These are phyloP conservation scores for Danio choprae DNA, from an alignment of 2,797 vertebrate genomes.

Conservation along the genomic window DNA sequence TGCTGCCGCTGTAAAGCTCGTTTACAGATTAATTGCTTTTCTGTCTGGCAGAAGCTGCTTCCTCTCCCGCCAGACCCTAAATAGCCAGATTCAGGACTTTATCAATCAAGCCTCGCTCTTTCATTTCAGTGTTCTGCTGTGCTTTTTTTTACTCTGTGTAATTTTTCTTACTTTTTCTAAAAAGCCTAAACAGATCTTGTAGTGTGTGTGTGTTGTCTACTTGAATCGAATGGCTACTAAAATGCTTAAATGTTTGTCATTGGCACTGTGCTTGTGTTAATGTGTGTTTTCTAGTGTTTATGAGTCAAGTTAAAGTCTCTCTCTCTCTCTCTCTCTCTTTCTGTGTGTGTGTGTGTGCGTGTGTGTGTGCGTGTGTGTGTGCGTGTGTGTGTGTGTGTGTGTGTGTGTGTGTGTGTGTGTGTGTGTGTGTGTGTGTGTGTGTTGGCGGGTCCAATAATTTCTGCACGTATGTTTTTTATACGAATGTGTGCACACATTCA, in stretches of 20 bases:
- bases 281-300: conserved; percentile 37
- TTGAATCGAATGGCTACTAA: not conserved
- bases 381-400: conserved; percentile 20
- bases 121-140: not conserved
- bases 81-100: conserved; percentile 98
- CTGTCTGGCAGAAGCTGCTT: conserved; percentile 94
- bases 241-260: conserved; percentile 35
- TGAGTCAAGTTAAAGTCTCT: conserved; percentile 37
- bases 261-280: conserved; percentile 23
- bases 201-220: conserved; percentile 16
- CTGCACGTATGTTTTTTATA: conserved; percentile 26
- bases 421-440: conserved; percentile 20
- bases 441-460: conserved; percentile 31
- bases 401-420: conserved; percentile 20
- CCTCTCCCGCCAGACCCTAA: conserved; percentile 97
- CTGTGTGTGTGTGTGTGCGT: conserved; percentile 20
- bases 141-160: conserved; percentile 82
- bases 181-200: not conserved
- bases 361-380: conserved; percentile 20
- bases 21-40: conserved; percentile 99
- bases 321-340: no score
- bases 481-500: conserved; percentile 39
- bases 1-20: conserved; percentile 89
- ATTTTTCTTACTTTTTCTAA: conserved; percentile 74
- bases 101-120: conserved; percentile 84